Conservation (phyloP, 2,888 invertebrate species). For the Eupithecia inturbata region DNA sequence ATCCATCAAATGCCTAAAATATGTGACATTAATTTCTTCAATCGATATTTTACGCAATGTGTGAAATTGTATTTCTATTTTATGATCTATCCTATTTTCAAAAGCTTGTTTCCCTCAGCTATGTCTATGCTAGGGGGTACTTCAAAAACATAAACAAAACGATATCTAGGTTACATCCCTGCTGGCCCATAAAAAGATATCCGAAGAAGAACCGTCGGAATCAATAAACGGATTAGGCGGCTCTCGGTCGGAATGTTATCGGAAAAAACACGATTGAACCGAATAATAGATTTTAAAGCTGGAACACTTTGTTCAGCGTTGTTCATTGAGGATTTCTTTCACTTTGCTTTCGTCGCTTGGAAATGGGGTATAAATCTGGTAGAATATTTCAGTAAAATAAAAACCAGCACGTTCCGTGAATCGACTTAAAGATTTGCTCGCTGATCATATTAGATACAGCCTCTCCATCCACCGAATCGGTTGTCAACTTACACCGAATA, state of each 20-base stretch:
- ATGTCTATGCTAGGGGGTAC: neutral
- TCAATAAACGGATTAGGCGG: slow-evolving; percentile 50
- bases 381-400: neutral
- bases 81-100: neutral
- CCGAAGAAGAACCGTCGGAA: slow-evolving; percentile 43
- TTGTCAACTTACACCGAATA: neutral
- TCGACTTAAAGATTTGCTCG: neutral
- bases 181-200: slow-evolving; percentile 45
- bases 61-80: neutral
- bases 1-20: too few relatives aligned
- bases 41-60: neutral
- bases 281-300: slow-evolving; percentile 44
- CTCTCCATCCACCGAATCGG: neutral
- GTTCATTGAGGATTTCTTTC: slow-evolving; percentile 25
- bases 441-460: neutral
- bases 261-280: slow-evolving; percentile 43
- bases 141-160: slow-evolving; percentile 15
- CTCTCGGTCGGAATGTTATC: slow-evolving; percentile 39
- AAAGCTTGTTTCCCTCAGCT: neutral
- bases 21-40: neutral
- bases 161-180: slow-evolving; percentile 38
- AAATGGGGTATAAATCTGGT: slow-evolving; percentile 8
- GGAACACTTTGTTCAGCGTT: slow-evolving; percentile 34
- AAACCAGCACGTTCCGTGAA: slow-evolving; percentile 1
- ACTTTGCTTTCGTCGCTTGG: slow-evolving; percentile 15